A percentile compares a stretch with the other conserved stretches of the same genome.
phyloP scores from a whole-genome alignment of 2,888 invertebrate species.

The Rotaria sp. region DNA sequence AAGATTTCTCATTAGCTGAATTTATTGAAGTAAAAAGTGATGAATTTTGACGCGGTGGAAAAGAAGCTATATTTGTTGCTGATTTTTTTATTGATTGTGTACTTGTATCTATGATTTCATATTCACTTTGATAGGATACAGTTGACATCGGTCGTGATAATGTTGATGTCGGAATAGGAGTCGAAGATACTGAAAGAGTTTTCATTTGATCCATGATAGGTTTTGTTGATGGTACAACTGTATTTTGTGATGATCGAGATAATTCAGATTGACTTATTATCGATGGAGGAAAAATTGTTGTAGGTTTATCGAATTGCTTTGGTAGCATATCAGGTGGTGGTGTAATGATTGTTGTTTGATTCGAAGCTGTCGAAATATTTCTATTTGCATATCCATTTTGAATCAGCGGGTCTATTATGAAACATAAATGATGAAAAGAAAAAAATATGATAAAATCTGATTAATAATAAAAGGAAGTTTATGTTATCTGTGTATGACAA shows the following conservation, averaged over 20 bases:
- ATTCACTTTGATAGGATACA: not conserved
- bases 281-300: not conserved
- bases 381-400: not conserved
- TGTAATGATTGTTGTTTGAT: not conserved
- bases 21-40: not conserved
- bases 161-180: not conserved
- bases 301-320: not conserved
- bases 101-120: slow-evolving; percentile 3
- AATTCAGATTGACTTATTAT: not conserved
- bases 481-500: too few relatives aligned
- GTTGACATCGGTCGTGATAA: not conserved
- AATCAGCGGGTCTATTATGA: not conserved
- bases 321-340: not conserved
- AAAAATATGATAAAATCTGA: too few relatives aligned
- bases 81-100: not conserved
- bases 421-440: not conserved
- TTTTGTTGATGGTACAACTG: not conserved
- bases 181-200: not conserved
- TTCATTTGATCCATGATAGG: not conserved
- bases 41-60: slow-evolving; percentile 9
- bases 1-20: not conserved
- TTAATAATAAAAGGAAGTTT: too few relatives aligned
- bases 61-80: not conserved
- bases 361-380: not conserved
- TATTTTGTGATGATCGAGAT: not conserved